Evolutionary conservation across 2,113 vertebrate genomes (phyloP).

Genomic region (Rhea pennata): DNA sequence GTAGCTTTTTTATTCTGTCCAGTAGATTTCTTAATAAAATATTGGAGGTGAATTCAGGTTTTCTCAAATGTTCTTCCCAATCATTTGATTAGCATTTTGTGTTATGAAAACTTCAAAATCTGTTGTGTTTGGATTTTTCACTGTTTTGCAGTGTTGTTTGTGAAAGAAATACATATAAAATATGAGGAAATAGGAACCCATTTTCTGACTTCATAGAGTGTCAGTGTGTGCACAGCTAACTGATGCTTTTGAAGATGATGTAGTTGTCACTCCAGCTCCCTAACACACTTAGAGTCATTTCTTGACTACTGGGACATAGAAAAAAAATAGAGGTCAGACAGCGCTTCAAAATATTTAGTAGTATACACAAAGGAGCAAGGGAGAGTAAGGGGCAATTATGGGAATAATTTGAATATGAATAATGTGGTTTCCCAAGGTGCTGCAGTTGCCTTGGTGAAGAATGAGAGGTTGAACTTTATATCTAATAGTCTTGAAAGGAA

Average conservation of each 20-base stretch:
- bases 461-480: not conserved
- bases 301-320: not conserved
- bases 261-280: not conserved
- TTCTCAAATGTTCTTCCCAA: not conserved
- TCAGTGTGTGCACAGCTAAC: not conserved
- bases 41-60: not conserved
- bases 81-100: not conserved
- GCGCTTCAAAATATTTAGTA: not conserved
- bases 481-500: not conserved
- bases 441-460: not conserved
- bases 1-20: not conserved
- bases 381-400: not conserved
- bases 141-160: not conserved
- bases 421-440: not conserved
- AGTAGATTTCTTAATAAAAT: not conserved
- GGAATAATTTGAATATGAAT: fast-evolving
- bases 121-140: not conserved
- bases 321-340: not conserved
- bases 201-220: not conserved
- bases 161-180: not conserved
- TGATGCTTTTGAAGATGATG: not conserved
- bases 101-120: not conserved
- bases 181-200: not conserved
- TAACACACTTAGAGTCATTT: not conserved
- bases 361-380: not conserved